phyloP scores from a whole-genome alignment of 2,113 vertebrate genomes.

The Ceyx melanurus region DNA sequence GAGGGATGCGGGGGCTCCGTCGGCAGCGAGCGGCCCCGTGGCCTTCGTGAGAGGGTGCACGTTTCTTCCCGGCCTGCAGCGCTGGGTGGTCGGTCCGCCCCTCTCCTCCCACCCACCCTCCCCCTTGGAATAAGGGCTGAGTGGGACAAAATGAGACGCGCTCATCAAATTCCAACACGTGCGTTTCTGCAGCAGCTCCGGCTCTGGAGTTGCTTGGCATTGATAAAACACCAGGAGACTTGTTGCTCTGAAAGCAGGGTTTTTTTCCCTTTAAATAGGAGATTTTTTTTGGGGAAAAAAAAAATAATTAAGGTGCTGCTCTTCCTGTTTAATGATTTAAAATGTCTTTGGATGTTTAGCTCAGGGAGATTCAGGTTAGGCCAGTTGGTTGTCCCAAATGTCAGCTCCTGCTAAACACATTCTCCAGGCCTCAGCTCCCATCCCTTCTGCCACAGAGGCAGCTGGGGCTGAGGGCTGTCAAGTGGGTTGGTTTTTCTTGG shows the following conservation, averaged over 20 bases:
- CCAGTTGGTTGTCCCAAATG: background rate
- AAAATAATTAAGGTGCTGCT: background rate
- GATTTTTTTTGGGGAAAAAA: background rate
- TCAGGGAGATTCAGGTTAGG: background rate
- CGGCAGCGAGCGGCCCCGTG: background rate
- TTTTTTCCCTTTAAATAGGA: background rate
- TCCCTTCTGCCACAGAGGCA: background rate
- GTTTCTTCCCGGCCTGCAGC: background rate
- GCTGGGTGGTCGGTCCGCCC: background rate
- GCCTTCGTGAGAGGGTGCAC: background rate
- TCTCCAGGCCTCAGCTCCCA: background rate
- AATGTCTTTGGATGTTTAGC: background rate
- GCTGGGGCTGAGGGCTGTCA: background rate
- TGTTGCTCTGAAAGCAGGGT: slow-evolving; percentile 16
- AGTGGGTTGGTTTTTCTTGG: background rate
- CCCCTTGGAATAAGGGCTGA: background rate
- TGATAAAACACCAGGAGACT: background rate
- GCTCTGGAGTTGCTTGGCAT: background rate
- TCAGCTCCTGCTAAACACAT: background rate
- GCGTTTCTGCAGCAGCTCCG: background rate
- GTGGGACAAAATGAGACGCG: background rate
- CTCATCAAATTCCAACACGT: background rate
- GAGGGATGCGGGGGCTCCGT: background rate
- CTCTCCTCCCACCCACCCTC: no score
- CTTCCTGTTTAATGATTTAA: background rate